Evolutionary conservation across 2,888 invertebrate species (phyloP).

Genomic region (Euclidia mi): DNA sequence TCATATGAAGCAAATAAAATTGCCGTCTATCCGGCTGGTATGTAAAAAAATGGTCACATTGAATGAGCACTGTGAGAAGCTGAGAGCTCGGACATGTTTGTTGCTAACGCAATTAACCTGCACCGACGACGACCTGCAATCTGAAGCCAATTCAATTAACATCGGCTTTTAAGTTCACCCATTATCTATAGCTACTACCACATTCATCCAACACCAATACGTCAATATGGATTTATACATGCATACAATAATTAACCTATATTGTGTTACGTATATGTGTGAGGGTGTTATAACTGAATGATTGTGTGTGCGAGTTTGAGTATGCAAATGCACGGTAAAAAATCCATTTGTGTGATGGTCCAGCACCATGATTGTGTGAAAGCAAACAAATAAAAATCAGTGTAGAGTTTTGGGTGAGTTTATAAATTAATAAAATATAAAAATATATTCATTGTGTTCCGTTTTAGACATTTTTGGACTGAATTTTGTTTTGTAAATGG

Average conservation of each 20-base stretch:
- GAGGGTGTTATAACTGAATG: background rate
- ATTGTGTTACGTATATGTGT: background rate
- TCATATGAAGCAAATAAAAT: conserved; percentile 47
- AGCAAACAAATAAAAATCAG: too few relatives aligned
- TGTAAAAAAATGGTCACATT: too few relatives aligned
- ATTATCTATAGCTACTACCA: conserved; percentile 59
- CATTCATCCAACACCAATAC: conserved; percentile 14
- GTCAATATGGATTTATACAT: conserved; percentile 10
- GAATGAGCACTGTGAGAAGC: too few relatives aligned
- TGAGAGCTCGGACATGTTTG: conserved; percentile 76
- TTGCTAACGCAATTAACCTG: conserved; percentile 83
- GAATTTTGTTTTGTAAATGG: too few relatives aligned
- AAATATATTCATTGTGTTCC: too few relatives aligned
- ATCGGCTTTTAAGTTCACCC: conserved; percentile 82
- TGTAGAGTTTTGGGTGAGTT: too few relatives aligned
- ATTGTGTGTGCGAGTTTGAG: too few relatives aligned
- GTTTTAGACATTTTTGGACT: too few relatives aligned
- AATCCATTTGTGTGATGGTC: too few relatives aligned
- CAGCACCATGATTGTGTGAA: too few relatives aligned
- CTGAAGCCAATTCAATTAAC: conserved; percentile 87
- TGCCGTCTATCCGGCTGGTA: conserved; percentile 29
- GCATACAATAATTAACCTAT: background rate
- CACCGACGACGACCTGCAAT: conserved; percentile 82
- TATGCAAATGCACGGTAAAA: too few relatives aligned
- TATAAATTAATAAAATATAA: too few relatives aligned